Base-by-base conservation (phyloP, 2,113 vertebrate species). In the Peromyscus californicus region DNA sequence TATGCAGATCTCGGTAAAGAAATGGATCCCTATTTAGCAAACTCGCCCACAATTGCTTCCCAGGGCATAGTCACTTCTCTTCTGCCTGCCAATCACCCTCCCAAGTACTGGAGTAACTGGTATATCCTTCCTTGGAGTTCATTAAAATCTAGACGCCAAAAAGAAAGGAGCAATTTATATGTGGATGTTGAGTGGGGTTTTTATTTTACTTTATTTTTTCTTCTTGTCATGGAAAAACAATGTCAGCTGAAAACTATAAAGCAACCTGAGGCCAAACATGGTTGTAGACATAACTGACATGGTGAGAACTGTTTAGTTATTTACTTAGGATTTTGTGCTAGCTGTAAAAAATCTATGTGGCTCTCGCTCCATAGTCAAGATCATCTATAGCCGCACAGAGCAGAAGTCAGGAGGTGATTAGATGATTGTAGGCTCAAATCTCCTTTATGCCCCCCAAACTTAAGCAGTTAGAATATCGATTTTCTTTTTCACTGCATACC, bases 381-480 rank as follows among this genome's bases (percentile, higher is more conserved):
- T 84, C 93, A 45, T 89, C 59, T 93, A 83, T 36, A 95, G 75
- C 45, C 94, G 86, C 72, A 90, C n/a, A 97, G 39, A 84, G 75
- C 8, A 22, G 19, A 7, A 67, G 7, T 79, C 59, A 36, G 42
- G 59, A 17, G 8, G 5, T 12, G 91, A 90, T 59, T 88, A 86
- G 89, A 79, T 95, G 98, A 97, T 91, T 87, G 59, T 39, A 26
- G 97, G 91, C 91, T 97, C 95, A 94, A 96, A 97, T 97, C 75
- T 93, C 79, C 93, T 91, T 76, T 92, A 57, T 0, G 4, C 96
- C 15, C 7, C 93, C 95, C 93, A 75, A 96, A 96, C 78, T 59
- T 96, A 96, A 96, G 97, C 19, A 16, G 94, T 57, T 87, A 31
- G 9, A 90, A 85, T 90, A 45, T 31, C 97, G 92, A 97, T 98